Percentiles rank a stretch among this genome's conserved stretches.
Conservation (phyloP, 2,113 vertebrate genomes). For the Varanus komodoensis region DNA sequence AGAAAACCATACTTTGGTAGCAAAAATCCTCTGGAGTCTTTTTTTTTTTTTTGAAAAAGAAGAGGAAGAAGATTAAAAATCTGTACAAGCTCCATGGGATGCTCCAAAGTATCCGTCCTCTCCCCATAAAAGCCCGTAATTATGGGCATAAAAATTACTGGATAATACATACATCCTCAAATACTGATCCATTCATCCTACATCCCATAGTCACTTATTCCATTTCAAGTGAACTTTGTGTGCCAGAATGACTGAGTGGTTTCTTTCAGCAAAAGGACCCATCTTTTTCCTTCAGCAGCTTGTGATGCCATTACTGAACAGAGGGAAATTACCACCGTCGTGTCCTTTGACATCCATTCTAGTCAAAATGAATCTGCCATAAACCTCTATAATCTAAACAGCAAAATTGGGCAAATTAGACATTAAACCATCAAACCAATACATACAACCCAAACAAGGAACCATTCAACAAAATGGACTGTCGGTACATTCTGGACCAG, state of each 20-base stretch:
- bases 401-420: too few relatives aligned
- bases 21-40: background rate
- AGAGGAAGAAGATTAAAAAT: background rate
- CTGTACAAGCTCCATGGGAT: background rate
- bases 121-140: constrained; percentile 12
- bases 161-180: background rate
- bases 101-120: constrained; percentile 14
- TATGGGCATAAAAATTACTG: background rate
- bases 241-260: background rate
- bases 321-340: background rate
- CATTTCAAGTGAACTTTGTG: constrained; percentile 7
- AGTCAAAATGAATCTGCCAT: background rate
- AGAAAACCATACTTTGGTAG: background rate
- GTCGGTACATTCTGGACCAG: background rate
- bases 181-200: background rate
- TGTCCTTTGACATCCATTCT: background rate
- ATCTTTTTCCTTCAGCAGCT: background rate
- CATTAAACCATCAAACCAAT: too few relatives aligned
- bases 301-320: background rate
- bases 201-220: background rate
- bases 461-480: background rate
- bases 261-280: background rate
- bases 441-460: background rate
- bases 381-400: background rate
- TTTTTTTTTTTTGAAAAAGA: too few relatives aligned